Evolutionary conservation across 2,888 invertebrate species (phyloP).

Genomic region (Gibbula magus): DNA sequence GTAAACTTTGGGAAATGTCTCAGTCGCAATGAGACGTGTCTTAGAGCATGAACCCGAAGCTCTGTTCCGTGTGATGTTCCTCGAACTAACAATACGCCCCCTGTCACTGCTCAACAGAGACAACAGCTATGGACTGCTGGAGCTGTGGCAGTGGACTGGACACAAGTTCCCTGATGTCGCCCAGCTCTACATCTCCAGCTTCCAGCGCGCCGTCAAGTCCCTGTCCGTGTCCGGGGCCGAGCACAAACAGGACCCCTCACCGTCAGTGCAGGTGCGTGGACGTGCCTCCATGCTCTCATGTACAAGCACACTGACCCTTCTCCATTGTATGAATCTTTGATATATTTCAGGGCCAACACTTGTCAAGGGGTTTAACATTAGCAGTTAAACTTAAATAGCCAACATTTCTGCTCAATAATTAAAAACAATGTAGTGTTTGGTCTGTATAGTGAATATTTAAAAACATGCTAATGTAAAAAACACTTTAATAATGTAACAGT

Average conservation of each 20-base stretch:
- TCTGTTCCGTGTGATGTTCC: not conserved
- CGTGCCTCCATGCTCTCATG: too few relatives aligned
- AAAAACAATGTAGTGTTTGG: too few relatives aligned
- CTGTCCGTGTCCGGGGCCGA: not conserved
- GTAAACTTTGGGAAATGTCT: too few relatives aligned
- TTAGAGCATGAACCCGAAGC: not conserved
- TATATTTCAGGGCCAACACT: too few relatives aligned
- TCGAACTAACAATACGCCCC: not conserved
- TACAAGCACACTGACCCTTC: too few relatives aligned
- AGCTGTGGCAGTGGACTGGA: conserved; percentile 54
- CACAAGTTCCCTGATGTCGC: conserved; percentile 41
- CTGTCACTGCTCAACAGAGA: conserved; percentile 35
- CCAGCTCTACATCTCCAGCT: conserved; percentile 39
- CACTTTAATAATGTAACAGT: too few relatives aligned
- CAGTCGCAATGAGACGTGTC: not conserved
- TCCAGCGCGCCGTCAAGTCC: conserved; percentile 33
- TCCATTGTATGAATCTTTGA: too few relatives aligned
- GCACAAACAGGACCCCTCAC: not conserved
- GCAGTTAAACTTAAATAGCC: too few relatives aligned
- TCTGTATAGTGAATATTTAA: too few relatives aligned
- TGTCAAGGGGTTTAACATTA: too few relatives aligned
- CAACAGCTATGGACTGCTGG: conserved; percentile 48
- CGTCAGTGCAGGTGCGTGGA: not conserved
- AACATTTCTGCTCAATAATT: too few relatives aligned
- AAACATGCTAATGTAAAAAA: too few relatives aligned